Conservation (phyloP, 2,888 invertebrate species). For the Tanaodytes sp. region DNA sequence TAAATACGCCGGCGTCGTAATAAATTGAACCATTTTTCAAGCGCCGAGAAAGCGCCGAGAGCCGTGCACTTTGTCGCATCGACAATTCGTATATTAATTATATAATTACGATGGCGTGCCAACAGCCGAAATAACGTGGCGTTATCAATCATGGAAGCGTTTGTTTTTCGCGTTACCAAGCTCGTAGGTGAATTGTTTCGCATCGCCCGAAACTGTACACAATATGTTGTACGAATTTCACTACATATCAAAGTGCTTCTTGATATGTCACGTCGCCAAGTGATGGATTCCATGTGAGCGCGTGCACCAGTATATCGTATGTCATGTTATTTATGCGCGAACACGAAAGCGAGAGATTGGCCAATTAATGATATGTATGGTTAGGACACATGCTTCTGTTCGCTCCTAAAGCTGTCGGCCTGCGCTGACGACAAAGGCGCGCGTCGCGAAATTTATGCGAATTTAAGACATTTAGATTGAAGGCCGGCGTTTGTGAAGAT, state of each 20-base stretch:
- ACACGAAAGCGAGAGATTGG: slow-evolving; percentile 52
- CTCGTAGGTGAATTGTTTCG: slow-evolving; percentile 26
- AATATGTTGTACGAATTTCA: slow-evolving; percentile 34
- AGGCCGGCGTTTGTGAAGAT: slow-evolving; percentile 32
- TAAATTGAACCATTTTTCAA: slow-evolving; percentile 26
- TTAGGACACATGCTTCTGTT: slow-evolving; percentile 48
- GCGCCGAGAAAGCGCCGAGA: not conserved
- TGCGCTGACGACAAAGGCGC: slow-evolving; percentile 36
- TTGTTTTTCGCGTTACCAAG: slow-evolving; percentile 21
- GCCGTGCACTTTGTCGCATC: slow-evolving; percentile 6
- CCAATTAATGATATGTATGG: slow-evolving; percentile 54
- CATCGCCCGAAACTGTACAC: slow-evolving; percentile 12
- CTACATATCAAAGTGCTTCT: slow-evolving; percentile 46
- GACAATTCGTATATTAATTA: slow-evolving; percentile 28
- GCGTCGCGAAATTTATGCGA: slow-evolving; percentile 36
- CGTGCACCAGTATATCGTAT: slow-evolving; percentile 44
- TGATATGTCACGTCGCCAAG: slow-evolving; percentile 44
- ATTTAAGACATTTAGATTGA: slow-evolving; percentile 46
- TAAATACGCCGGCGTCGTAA: slow-evolving; percentile 23
- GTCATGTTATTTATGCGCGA: slow-evolving; percentile 48
- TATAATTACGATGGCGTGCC: slow-evolving; percentile 20
- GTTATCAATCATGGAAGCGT: slow-evolving; percentile 19
- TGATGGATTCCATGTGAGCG: slow-evolving; percentile 47
- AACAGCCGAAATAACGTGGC: slow-evolving; percentile 7
- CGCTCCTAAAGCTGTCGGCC: slow-evolving; percentile 46